Base-by-base conservation (phyloP, 2,113 vertebrate genomes). In the Odocoileus virginianus region DNA sequence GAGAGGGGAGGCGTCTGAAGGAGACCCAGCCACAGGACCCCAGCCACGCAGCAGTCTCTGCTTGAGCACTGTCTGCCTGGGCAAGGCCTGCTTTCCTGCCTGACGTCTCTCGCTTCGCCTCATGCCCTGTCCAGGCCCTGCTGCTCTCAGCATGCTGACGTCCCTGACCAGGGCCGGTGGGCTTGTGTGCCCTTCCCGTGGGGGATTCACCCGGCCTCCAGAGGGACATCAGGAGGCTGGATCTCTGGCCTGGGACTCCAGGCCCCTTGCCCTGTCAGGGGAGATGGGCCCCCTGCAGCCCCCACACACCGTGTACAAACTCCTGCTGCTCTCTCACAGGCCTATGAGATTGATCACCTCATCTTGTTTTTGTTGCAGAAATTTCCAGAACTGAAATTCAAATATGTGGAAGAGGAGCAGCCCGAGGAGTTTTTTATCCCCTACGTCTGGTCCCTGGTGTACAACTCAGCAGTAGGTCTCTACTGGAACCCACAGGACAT, bases 381-480 rank as follows among this genome's bases (percentile, higher is more conserved):
- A 96, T 99, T 99, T 98, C 99, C 99, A 0, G 99, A 99, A 98
- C 98, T 99, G 96, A 99, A 99, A 98, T 99, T 99, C 94, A 99
- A 99, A 94, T 99, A 99, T 0, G 99, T 99, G 98, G 99, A 99
- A 97, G 99, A 99, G 94, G 99, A 99, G 97, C 99, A 99, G 97
- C 99, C 99, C 0, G 99, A 99, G 96, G 99, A 99, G 96, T 99
- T 99, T 98, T 99, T 99, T 98, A 99, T 99, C 98, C 99, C 99
- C 0, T 99, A 99, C 0, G 99, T 99, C 55, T 99, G 99, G 99
- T 99, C 99, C 4, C 98, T 99, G 97, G 99, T 99, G 74, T 99
- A 99, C 98, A 99, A 99, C 98, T 99, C 99, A 0, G 99, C 99
- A 0, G 99, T 99, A 1, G 99, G 99, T 45, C 99, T 99, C n/a